Conservation (phyloP, 2,113 vertebrate species). For the Dicentrarchus labrax region DNA sequence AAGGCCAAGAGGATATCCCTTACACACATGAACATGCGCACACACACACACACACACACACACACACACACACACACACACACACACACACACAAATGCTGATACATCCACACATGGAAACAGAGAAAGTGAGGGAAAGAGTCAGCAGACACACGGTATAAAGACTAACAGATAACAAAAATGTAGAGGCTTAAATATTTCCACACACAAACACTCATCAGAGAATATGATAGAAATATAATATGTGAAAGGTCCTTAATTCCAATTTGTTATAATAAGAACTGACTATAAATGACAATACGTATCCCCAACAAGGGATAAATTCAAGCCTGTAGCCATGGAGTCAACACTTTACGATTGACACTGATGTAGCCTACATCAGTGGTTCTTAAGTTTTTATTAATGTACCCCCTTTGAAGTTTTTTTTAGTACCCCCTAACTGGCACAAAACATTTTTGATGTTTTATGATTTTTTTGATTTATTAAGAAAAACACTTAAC, state of each 20-base stretch:
- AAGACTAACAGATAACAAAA: constrained; percentile 13
- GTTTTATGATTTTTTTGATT: no score
- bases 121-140: constrained; percentile 32
- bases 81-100: constrained; percentile 17
- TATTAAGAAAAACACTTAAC: no score
- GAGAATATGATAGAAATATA: not conserved
- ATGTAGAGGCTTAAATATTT: constrained; percentile 2
- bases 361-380: no score
- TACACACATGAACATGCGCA: constrained; percentile 44
- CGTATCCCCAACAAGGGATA: not conserved
- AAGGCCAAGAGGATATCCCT: constrained; percentile 81
- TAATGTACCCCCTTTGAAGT: no score
- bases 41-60: constrained; percentile 34
- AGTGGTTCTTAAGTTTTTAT: no score
- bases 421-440: no score
- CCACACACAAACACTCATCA: not conserved
- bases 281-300: not conserved
- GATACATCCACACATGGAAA: constrained; percentile 45
- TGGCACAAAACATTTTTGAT: no score
- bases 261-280: not conserved
- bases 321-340: no score
- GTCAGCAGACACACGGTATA: constrained; percentile 1
- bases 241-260: not conserved
- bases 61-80: constrained; percentile 21
- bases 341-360: no score